Percentiles rank a stretch among this genome's conserved stretches.
These are phyloP conservation scores for Malthinus flaveolus DNA, from an alignment of 2,888 invertebrate species.

Conservation along the genomic window DNA sequence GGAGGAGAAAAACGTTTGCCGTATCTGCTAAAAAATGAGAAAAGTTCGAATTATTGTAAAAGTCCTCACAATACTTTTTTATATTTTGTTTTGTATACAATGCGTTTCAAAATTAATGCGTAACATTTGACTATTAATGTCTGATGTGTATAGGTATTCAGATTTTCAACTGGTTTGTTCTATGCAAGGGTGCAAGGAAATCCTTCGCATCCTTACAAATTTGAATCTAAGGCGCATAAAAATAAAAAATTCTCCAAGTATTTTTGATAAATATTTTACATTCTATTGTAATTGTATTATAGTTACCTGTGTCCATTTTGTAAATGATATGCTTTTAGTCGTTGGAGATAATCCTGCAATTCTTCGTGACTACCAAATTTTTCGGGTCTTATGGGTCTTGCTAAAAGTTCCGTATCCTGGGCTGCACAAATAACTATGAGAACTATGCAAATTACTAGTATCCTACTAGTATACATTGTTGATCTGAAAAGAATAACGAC, in stretches of 20 bases:
- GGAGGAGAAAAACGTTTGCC: constrained; percentile 29
- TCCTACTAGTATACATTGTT: constrained; percentile 29
- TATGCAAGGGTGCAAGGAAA: too few relatives aligned
- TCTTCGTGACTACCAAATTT: constrained; percentile 33
- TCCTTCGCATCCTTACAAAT: too few relatives aligned
- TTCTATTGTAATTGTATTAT: neutral
- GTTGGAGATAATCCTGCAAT: constrained; percentile 31
- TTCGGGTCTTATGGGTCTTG: constrained; percentile 33
- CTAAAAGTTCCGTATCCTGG: constrained; percentile 21
- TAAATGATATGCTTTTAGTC: constrained; percentile 21
- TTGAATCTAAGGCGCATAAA: too few relatives aligned
- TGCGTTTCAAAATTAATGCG: too few relatives aligned
- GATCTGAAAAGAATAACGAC: constrained; percentile 15
- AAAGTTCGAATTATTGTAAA: neutral
- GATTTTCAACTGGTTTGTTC: too few relatives aligned
- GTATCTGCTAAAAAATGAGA: constrained; percentile 27
- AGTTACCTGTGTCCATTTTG: constrained; percentile 25
- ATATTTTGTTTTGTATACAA: too few relatives aligned
- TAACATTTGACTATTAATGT: too few relatives aligned
- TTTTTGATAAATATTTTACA: too few relatives aligned
- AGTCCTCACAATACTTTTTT: too few relatives aligned
- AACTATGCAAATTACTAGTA: constrained; percentile 25
- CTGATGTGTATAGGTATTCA: too few relatives aligned
- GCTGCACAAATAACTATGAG: constrained; percentile 24
- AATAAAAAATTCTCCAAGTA: too few relatives aligned